Evolutionary conservation across 2,113 vertebrate species (phyloP).

Genomic region (Rhea americana): DNA sequence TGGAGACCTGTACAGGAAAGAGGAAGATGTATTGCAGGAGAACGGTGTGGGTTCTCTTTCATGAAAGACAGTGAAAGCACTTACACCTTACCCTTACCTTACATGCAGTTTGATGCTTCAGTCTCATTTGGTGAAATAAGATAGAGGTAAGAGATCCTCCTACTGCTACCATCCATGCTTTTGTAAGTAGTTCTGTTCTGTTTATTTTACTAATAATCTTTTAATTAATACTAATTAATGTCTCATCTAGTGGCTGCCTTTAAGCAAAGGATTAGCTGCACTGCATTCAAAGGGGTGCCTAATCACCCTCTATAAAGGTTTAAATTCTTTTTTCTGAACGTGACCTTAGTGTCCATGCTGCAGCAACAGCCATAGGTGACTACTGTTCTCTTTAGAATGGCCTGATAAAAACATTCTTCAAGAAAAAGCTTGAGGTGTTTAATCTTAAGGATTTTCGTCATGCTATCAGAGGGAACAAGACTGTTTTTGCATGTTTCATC

Average conservation of each 20-base stretch:
- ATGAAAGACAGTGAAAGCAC: neutral
- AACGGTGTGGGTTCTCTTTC: neutral
- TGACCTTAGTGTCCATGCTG: neutral
- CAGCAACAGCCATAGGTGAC: neutral
- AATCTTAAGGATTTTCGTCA: neutral
- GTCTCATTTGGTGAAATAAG: neutral
- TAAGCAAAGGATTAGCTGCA: neutral
- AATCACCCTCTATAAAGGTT: neutral
- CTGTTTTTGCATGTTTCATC: neutral
- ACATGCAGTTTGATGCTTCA: neutral
- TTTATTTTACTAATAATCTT: neutral
- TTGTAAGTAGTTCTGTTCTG: neutral
- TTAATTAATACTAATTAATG: neutral
- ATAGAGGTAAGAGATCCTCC: rapidly evolving
- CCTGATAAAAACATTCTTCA: neutral
- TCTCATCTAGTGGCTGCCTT: neutral
- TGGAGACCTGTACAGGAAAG: neutral
- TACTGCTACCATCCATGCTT: neutral
- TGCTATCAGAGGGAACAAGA: neutral
- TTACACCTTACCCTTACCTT: neutral
- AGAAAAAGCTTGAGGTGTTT: neutral
- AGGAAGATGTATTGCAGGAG: neutral
- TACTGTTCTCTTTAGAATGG: neutral
- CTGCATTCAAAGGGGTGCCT: neutral
- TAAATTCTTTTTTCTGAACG: neutral